Evolutionary conservation across 2,113 vertebrate genomes (phyloP).

Genomic region (Scalopus aquaticus): DNA sequence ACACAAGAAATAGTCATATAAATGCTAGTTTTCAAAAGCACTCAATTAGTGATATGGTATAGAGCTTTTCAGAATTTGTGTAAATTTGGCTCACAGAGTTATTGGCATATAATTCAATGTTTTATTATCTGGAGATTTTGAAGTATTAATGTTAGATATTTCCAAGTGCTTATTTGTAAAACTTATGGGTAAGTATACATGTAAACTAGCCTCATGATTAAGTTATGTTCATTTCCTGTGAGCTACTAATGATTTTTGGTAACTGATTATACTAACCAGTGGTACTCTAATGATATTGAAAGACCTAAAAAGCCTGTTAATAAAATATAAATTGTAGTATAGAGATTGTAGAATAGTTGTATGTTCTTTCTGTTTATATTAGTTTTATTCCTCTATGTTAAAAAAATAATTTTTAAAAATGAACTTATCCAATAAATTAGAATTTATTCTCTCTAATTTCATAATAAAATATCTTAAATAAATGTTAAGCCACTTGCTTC

Average conservation of each 20-base stretch:
- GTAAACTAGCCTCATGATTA: background rate
- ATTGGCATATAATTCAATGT: background rate
- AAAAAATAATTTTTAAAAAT: conserved; percentile 27
- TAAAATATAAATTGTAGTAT: background rate
- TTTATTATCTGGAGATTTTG: conserved; percentile 19
- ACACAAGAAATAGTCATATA: background rate
- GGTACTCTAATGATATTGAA: background rate
- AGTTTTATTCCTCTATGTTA: background rate
- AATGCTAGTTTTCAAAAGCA: conserved; percentile 32
- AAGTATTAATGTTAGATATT: background rate
- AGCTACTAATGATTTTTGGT: background rate
- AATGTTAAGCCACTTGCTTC: background rate
- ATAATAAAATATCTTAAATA: background rate
- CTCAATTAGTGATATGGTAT: background rate
- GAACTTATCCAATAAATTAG: background rate
- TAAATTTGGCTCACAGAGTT: conserved; percentile 23
- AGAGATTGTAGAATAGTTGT: background rate
- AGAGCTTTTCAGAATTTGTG: background rate
- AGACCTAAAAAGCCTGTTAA: background rate
- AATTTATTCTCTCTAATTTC: conserved; percentile 22
- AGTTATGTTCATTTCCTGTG: background rate
- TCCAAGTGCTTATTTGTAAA: background rate
- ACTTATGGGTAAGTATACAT: background rate
- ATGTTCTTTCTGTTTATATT: background rate
- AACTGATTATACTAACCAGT: background rate